Percentiles rank a stretch among this genome's conserved stretches.
phyloP scores from a whole-genome alignment of 1,140 invertebrate genomes.

The Centruroides vittatus region DNA sequence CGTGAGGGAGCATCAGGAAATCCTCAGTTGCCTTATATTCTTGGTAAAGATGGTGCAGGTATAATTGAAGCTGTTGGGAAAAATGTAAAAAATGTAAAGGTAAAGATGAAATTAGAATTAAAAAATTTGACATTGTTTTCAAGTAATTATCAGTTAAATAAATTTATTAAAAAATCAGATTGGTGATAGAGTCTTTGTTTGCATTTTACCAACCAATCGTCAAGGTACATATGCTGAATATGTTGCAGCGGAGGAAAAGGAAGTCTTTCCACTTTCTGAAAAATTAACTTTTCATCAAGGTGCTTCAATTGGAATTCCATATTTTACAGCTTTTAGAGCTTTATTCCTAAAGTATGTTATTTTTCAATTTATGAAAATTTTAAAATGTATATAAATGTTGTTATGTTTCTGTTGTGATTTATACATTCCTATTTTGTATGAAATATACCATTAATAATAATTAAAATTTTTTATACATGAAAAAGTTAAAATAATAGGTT shows the following conservation, averaged over 20 bases:
- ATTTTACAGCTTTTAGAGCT: slow-evolving; percentile 42
- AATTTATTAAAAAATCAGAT: slow-evolving; percentile 23
- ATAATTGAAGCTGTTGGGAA: slow-evolving; percentile 34
- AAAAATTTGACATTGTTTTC: too few species aligned
- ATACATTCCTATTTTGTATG: too few species aligned
- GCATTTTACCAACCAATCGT: slow-evolving; percentile 14
- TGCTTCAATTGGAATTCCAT: slow-evolving; percentile 40
- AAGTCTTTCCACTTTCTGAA: slow-evolving; percentile 29
- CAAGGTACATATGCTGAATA: slow-evolving; percentile 37
- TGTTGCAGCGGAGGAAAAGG: slow-evolving; percentile 22
- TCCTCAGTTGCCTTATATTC: slow-evolving; percentile 37
- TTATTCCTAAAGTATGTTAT: slow-evolving; percentile 31
- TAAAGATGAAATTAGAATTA: slow-evolving; percentile 15
- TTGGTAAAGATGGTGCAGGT: slow-evolving; percentile 40
- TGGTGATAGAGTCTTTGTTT: slow-evolving; percentile 38
- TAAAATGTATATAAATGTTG: not conserved
- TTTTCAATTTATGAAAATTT: not conserved
- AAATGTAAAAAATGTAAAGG: slow-evolving; percentile 33
- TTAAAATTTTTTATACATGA: not conserved
- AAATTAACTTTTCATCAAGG: slow-evolving; percentile 37
- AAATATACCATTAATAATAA: not conserved
- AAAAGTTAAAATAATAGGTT: not conserved
- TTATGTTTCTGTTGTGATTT: not conserved
- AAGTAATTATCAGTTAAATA: too few species aligned
- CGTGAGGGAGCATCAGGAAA: slow-evolving; percentile 33